Conservation (phyloP, 1,140 invertebrate species). For the Bicyclus anynana region DNA sequence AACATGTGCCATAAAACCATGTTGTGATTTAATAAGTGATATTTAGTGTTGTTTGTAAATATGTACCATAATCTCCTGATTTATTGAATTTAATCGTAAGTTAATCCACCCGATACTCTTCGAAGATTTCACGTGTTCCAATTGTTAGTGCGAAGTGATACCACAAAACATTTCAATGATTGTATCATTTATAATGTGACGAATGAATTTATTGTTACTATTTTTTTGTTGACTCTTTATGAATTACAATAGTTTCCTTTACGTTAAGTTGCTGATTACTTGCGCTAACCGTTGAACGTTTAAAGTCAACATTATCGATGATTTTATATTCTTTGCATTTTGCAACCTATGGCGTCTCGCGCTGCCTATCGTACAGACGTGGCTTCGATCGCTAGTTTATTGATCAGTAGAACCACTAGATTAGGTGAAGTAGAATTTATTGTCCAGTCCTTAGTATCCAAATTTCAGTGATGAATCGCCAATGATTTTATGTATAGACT, state of each 20-base stretch:
- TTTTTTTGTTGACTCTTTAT: constrained; percentile 16
- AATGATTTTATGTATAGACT: constrained; percentile 72
- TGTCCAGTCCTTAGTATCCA: constrained; percentile 55
- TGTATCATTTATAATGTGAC: constrained; percentile 3
- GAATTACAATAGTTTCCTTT: constrained; percentile 7
- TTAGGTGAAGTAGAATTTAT: constrained; percentile 61
- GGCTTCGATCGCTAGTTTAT: constrained; percentile 50
- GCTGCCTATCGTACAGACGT: constrained; percentile 44
- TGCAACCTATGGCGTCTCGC: constrained; percentile 41
- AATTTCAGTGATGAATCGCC: constrained; percentile 73
- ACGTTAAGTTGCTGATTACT: constrained; percentile 23
- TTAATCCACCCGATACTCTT: constrained; percentile 45
- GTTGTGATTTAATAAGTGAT: constrained; percentile 76
- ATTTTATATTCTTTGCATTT: constrained; percentile 42
- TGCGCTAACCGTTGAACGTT: constrained; percentile 39
- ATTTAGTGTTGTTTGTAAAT: constrained; percentile 77
- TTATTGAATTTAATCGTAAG: constrained; percentile 50
- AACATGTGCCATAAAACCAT: constrained; percentile 73
- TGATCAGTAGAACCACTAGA: constrained; percentile 47
- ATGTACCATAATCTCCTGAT: constrained; percentile 70
- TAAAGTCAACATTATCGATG: constrained; percentile 33
- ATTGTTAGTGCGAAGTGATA: constrained; percentile 47
- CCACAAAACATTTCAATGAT: constrained; percentile 13
- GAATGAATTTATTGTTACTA: constrained; percentile 27
- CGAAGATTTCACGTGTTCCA: constrained; percentile 46